Evolutionary conservation across 2,113 vertebrate species (phyloP), one percentile per base, ranked within the genome.

Genomic region (Fulmarus glacialis): DNA sequence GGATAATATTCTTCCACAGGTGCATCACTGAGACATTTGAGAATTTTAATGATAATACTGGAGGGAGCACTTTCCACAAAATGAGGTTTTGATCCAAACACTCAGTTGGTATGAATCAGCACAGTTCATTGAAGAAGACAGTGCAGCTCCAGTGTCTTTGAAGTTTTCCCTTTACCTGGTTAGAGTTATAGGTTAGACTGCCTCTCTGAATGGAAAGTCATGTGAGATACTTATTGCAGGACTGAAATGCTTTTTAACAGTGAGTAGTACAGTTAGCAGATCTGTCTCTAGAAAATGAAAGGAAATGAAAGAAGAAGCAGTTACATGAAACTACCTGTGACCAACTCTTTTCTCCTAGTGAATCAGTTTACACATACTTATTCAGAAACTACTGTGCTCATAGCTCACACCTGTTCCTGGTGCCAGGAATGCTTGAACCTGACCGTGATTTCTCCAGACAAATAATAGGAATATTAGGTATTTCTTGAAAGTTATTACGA

Each of bases 341-440:
- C 47, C 64, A 72, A 34, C 48, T 89, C 10, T 48, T 82, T 92
- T 71, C 64, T 97, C 64, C 43, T 89, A 70, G 60, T 81, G 92
- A 94, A 92, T 92, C 89, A 87, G 64, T 90, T 95, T 92, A 24
- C 92, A 90, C 77, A 29, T 81, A 81, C 45, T 94, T 87, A 75
- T 59, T 91, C 90, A 87, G n/a, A 82, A 90, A 87, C 40, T 87
- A 36, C 52, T n/a, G 22, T 81, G n/a, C 21, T 75, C 18, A 8
- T 42, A 86, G 32, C 29, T 80, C 62, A 66, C 75, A 89, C 42
- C 6, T 86, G 43, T 82, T 86, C 60, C 34, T 85, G 30, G 15
- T 67, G 64, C 73, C 70, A 92, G 73, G 64, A 95, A 52, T 58
- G 19, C 15, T 87, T 93, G 81, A 84, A 89, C 34, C 34, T 82